Evolutionary conservation across 2,797 vertebrate genomes (phyloP).

Genomic region (Dendrocincla fuliginosa): DNA sequence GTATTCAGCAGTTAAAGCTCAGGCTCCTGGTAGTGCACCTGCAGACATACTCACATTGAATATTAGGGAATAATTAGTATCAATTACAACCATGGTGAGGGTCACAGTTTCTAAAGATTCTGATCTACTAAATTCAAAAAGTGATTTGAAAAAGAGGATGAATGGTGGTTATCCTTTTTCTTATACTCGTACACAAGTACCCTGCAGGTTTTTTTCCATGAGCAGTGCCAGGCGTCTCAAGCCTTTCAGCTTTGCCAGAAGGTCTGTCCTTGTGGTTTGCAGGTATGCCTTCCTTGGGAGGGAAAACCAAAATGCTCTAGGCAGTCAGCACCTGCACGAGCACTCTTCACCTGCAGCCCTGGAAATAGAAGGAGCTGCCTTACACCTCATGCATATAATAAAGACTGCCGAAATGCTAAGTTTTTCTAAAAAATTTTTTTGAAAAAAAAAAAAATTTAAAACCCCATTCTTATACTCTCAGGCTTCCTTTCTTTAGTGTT

Average conservation of each 20-base stretch:
- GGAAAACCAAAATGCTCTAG: not conserved
- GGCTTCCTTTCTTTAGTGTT: not conserved
- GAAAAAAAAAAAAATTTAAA: no score
- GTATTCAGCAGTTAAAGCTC: not conserved
- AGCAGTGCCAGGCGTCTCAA: not conserved
- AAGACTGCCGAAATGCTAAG: not conserved
- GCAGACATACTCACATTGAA: not conserved
- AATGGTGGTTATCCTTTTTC: not conserved
- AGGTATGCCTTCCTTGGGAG: not conserved
- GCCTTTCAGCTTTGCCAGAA: not conserved
- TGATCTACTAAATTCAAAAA: not conserved
- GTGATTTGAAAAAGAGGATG: not conserved
- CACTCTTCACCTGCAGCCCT: not conserved
- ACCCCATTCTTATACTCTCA: not conserved
- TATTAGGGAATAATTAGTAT: not conserved
- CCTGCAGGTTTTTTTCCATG: not conserved
- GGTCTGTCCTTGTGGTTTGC: not conserved
- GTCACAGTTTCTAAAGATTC: not conserved
- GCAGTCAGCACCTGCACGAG: not conserved
- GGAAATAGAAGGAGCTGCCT: not conserved
- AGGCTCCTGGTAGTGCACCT: not conserved
- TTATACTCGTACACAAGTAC: not conserved
- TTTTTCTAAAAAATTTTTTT: not conserved
- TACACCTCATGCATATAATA: rapidly evolving
- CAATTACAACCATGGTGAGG: rapidly evolving